Conservation (phyloP, 2,888 invertebrate species). For the Acleris literana region DNA sequence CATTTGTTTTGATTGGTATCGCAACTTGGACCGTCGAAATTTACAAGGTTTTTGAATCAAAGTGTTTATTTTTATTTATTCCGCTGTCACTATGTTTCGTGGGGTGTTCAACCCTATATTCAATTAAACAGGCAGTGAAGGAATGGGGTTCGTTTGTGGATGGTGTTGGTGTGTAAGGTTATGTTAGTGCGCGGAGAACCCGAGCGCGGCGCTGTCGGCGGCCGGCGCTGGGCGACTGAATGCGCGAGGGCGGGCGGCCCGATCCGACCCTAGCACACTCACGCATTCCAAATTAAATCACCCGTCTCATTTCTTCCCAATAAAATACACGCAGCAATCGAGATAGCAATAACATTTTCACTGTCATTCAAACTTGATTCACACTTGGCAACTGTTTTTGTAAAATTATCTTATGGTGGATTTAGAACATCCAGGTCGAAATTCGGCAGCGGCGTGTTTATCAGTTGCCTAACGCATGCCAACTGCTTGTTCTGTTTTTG, state of each 20-base stretch:
- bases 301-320: constrained; percentile 29
- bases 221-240: constrained; percentile 71
- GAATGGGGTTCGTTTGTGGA: constrained; percentile 13
- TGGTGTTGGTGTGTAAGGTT: constrained; percentile 64
- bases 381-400: constrained; percentile 20
- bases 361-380: constrained; percentile 21
- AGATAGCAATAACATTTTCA: constrained; percentile 27
- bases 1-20: constrained; percentile 69
- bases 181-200: constrained; percentile 60
- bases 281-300: constrained; percentile 30
- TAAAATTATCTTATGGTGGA: constrained; percentile 8
- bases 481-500: neutral
- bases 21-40: constrained; percentile 51
- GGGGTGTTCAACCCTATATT: neutral
- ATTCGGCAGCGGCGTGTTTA: constrained; percentile 9
- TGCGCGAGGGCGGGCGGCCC: constrained; percentile 66
- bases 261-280: constrained; percentile 38
- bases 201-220: constrained; percentile 72
- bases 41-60: constrained; percentile 39
- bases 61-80: constrained; percentile 5
- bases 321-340: constrained; percentile 7
- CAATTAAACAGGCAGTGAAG: neutral
- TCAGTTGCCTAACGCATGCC: constrained; percentile 8
- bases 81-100: neutral
- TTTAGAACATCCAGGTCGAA: constrained; percentile 10